Percentiles rank a stretch among this genome's conserved stretches.
Conservation (phyloP, 2,888 invertebrate genomes). For the Trichacis sp. region DNA sequence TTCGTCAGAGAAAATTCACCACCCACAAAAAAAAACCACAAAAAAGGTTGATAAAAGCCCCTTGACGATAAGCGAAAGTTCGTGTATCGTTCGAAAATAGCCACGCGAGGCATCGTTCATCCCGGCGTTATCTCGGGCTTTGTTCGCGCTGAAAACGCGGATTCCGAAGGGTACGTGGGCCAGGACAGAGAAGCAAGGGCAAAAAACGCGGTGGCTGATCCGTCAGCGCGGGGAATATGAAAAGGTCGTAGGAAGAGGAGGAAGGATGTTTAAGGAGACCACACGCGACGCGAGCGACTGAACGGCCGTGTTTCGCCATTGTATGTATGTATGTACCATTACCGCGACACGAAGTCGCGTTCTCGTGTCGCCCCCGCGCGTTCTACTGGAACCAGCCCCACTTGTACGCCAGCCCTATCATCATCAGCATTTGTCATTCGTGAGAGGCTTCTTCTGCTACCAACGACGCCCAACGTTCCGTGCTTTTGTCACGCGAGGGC, state of each 20-base stretch:
- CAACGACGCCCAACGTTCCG: neutral
- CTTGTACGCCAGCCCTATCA: conserved; percentile 25
- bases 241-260: conserved; percentile 19
- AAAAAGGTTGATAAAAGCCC: too few species aligned
- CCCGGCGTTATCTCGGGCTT: conserved; percentile 16
- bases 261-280: conserved; percentile 29
- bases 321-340: conserved; percentile 39
- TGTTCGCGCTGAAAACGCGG: conserved; percentile 13
- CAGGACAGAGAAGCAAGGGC: conserved; percentile 8
- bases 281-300: conserved; percentile 31
- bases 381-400: conserved; percentile 36
- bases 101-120: conserved; percentile 28
- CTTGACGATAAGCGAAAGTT: too few species aligned
- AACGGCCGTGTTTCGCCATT: conserved; percentile 28
- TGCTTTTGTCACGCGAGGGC: neutral
- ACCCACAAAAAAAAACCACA: too few species aligned
- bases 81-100: conserved; percentile 22
- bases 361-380: conserved; percentile 31
- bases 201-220: conserved; percentile 31
- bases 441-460: conserved; percentile 9
- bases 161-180: conserved; percentile 12
- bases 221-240: conserved; percentile 17
- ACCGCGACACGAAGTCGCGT: conserved; percentile 31
- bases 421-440: conserved; percentile 38
- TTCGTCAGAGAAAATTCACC: too few species aligned